Base-by-base conservation (phyloP, 2,888 invertebrate genomes). In the Girardia tigrina region DNA sequence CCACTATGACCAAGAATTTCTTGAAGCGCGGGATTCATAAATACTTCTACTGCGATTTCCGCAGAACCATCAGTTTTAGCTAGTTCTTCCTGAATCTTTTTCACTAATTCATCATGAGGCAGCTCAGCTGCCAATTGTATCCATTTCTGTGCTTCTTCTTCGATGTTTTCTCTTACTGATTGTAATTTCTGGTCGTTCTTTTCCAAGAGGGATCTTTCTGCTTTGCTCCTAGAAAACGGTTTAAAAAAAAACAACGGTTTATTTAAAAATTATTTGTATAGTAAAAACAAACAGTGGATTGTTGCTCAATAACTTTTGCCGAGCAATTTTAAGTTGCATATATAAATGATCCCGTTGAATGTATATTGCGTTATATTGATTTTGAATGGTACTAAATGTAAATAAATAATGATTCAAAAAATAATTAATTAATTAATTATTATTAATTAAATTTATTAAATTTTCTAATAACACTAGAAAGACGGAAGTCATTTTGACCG, bases 181-280 rank as follows among this genome's bases (percentile, higher is more conserved):
- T 56, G 56, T 56, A 56, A 23, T 56, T 56, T 56, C 4, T 8
- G 56, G 23, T 56, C 56, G 23, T 56, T 56, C n/a, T 56, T 56
- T 56, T 56, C 56, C 56, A 56, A 56, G n/a, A 12, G 56, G 4
- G 8, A 20, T 56, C 56, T 56, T 56, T 56, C 56, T 20, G 56
- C 56, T 56, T 56, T 56, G 56, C 56, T 56, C 56, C 56, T 56
- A 36, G 8, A n/a, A n/a, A n/a, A n/a, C n/a, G n/a, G n/a, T n/a
- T n/a, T n/a, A n/a, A n/a, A n/a, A n/a, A n/a, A n/a, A n/a, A n/a
- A n/a, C n/a, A n/a, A n/a, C n/a, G n/a, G n/a, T n/a, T n/a, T n/a
- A n/a, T n/a, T n/a, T n/a, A n/a, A n/a, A n/a, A n/a, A n/a, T n/a
- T n/a, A n/a, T n/a, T n/a, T n/a, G n/a, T n/a, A n/a, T 36, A 36